These are phyloP conservation scores for Kradibia gibbosae DNA, from an alignment of 1,140 invertebrate species.

Conservation along the genomic window DNA sequence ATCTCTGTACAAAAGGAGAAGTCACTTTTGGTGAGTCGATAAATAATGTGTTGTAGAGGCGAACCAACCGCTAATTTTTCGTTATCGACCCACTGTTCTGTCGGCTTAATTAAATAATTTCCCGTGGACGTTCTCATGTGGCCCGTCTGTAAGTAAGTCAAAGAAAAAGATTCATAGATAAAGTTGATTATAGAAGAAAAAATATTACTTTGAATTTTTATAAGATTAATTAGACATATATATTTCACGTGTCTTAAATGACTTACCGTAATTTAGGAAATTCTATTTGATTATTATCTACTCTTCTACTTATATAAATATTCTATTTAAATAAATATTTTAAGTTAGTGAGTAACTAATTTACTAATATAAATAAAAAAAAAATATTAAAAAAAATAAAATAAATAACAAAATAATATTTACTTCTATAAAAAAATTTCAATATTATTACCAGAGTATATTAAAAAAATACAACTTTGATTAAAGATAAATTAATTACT, in stretches of 20 bases:
- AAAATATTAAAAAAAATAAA: too few relatives aligned
- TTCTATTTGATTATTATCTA: neutral
- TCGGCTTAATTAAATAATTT: conserved; percentile 78
- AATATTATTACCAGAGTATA: neutral
- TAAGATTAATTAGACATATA: conserved; percentile 1
- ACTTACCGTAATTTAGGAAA: neutral
- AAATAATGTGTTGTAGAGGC: conserved; percentile 65
- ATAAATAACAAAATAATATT: neutral
- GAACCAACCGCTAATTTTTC: conserved; percentile 59
- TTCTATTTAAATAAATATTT: too few relatives aligned
- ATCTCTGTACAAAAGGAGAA: neutral
- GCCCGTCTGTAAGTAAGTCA: conserved; percentile 74
- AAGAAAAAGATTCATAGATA: conserved; percentile 26
- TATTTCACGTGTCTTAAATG: neutral
- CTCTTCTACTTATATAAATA: neutral
- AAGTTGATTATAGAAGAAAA: neutral
- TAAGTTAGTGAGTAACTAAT: too few relatives aligned
- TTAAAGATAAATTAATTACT: neutral
- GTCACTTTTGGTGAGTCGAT: conserved; percentile 47
- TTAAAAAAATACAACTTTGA: neutral
- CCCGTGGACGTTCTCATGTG: conserved; percentile 76
- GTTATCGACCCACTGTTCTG: conserved; percentile 69
- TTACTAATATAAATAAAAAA: too few relatives aligned
- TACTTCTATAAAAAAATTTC: neutral
- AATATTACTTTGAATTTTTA: conserved; percentile 22